A percentile compares a stretch with the other conserved stretches of the same genome.
These are phyloP conservation scores for Acomys russatus DNA, from an alignment of 2,797 vertebrate species.

Conservation along the genomic window DNA sequence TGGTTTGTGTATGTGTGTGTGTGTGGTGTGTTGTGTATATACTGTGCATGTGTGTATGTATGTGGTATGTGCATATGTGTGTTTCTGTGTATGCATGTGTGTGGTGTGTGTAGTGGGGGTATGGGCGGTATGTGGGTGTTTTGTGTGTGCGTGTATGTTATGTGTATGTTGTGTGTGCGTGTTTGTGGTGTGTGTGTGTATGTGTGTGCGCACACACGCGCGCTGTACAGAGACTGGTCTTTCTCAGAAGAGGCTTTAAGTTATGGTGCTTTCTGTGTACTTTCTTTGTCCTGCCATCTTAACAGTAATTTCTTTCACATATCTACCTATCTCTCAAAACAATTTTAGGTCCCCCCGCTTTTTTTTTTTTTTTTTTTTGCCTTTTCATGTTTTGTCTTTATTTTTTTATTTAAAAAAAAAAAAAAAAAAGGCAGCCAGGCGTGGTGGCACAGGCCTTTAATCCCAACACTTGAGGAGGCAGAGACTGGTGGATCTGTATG, in stretches of 20 bases:
- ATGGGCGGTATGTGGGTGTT: background rate
- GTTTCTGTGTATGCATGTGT: background rate
- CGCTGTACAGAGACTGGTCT: background rate
- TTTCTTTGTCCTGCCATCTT: background rate
- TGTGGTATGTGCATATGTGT: background rate
- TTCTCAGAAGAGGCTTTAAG: background rate
- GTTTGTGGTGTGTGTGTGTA: too few species aligned
- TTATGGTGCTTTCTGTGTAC: background rate
- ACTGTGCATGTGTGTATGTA: background rate
- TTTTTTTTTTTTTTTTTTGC: background rate
- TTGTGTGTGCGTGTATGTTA: background rate
- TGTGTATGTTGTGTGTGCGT: background rate
- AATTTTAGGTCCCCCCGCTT: background rate
- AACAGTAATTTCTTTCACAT: conserved; percentile 1
- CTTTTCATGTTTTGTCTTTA: background rate
- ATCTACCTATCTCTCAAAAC: background rate
- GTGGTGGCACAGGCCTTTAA: too few species aligned
- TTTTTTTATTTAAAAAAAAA: background rate
- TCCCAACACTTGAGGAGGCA: too few species aligned
- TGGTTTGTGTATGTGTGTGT: background rate
- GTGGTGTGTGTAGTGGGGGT: background rate
- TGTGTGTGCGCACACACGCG: background rate
- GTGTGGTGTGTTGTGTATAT: background rate
- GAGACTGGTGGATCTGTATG: too few species aligned
- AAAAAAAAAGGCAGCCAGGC: background rate